phyloP scores from a whole-genome alignment of 2,113 vertebrate genomes.

The Eleginops maclovinus region DNA sequence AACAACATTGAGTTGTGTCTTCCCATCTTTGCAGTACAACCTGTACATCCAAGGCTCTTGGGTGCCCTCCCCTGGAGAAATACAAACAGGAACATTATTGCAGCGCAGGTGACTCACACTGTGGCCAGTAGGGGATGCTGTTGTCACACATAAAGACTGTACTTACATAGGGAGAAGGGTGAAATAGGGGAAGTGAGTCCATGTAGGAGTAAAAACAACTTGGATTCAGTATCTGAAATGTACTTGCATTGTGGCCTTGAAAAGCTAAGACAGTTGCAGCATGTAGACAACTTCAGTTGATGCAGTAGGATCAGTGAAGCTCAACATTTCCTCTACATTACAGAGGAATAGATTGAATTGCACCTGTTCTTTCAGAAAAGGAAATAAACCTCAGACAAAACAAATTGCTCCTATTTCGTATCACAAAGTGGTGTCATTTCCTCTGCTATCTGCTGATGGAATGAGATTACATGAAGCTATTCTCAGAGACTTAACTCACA shows the following conservation, averaged over 20 bases:
- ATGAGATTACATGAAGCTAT: constrained; percentile 61
- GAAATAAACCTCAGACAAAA: constrained; percentile 59
- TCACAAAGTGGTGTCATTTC: constrained; percentile 54
- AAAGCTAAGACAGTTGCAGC: constrained; percentile 28
- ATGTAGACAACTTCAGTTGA: constrained; percentile 26
- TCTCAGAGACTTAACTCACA: constrained; percentile 46
- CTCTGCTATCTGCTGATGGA: constrained; percentile 53
- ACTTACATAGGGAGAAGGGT: background rate
- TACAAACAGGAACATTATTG: background rate
- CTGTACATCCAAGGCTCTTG: constrained; percentile 66
- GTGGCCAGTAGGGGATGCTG: constrained; percentile 66
- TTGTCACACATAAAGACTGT: constrained; percentile 38
- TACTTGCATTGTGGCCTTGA: background rate
- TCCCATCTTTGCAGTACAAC: background rate
- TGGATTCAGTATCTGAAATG: constrained; percentile 43
- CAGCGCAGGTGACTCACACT: background rate
- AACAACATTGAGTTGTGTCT: constrained; percentile 43
- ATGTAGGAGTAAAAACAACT: constrained; percentile 19
- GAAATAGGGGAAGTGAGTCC: background rate
- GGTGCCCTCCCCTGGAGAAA: constrained; percentile 81
- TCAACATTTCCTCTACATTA: constrained; percentile 34
- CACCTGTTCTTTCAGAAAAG: constrained; percentile 33
- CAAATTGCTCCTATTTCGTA: constrained; percentile 48
- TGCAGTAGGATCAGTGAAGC: constrained; percentile 20
- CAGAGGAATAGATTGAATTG: constrained; percentile 24